Conservation (phyloP, 1,140 invertebrate genomes). For the Ceratosolen solmsi region DNA sequence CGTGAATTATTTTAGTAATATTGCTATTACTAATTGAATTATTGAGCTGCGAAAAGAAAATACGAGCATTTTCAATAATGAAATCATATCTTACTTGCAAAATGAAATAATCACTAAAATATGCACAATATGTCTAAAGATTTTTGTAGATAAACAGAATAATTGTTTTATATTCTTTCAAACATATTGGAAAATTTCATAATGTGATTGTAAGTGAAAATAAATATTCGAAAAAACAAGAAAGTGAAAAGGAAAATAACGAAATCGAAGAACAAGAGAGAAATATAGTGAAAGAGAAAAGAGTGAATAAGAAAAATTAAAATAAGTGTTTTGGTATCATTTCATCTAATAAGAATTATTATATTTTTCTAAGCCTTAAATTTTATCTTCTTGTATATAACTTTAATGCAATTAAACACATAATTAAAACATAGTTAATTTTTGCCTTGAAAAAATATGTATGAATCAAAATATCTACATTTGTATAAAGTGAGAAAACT, state of each 20-base stretch:
- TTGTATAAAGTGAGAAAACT: conserved; percentile 27
- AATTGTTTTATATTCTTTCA: not conserved
- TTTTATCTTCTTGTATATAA: conserved; percentile 66
- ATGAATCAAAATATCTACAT: conserved; percentile 46
- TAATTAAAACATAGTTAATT: conserved; percentile 18
- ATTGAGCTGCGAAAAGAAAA: no score
- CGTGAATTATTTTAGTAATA: no score
- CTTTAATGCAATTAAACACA: conserved; percentile 42
- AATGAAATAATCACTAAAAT: no score
- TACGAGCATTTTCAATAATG: no score
- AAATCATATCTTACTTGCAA: no score
- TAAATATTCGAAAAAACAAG: no score
- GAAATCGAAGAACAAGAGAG: no score
- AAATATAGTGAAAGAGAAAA: no score
- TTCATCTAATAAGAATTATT: conserved; percentile 62
- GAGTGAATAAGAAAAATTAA: conserved; percentile 6
- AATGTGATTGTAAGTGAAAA: no score
- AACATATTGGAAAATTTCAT: not conserved
- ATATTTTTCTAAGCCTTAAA: conserved; percentile 72
- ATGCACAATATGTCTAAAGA: no score
- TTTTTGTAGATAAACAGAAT: not conserved
- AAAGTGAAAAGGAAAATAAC: no score
- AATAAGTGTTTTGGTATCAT: conserved; percentile 58
- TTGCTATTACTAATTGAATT: no score
- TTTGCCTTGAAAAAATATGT: conserved; percentile 45